phyloP scores from a whole-genome alignment of 2,888 invertebrate species.

The Plutella xylostella region DNA sequence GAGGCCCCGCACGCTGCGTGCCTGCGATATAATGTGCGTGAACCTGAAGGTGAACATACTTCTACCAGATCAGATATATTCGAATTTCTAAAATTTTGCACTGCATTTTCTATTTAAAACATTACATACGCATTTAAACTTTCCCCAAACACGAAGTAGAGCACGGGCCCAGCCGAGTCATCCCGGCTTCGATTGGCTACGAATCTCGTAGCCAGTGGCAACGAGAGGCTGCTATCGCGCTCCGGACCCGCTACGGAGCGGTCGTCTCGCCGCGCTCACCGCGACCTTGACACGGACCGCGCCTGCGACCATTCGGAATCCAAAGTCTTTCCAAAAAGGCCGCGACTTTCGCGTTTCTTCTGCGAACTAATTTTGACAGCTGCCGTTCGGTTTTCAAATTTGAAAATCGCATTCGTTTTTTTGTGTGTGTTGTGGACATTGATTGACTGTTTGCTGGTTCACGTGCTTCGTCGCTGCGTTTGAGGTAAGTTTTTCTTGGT shows the following conservation, averaged over 20 bases:
- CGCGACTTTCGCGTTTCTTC: not conserved
- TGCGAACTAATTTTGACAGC: conserved; percentile 1
- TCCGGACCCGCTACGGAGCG: conserved; percentile 56
- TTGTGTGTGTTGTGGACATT: conserved; percentile 14
- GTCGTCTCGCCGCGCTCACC: conserved; percentile 42
- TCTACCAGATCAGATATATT: no score
- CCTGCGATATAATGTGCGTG: no score
- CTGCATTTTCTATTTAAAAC: no score
- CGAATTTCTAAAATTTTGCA: no score
- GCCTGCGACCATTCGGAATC: conserved; percentile 21
- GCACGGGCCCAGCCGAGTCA: conserved; percentile 44
- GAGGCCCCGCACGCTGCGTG: no score
- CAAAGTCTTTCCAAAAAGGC: not conserved
- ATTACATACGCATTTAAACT: no score
- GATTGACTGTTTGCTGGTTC: conserved; percentile 4
- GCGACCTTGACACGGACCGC: conserved; percentile 57
- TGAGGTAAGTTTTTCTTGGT: not conserved
- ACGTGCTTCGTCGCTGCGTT: conserved; percentile 13
- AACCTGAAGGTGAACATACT: no score
- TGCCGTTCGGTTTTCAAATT: not conserved
- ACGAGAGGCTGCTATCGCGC: conserved; percentile 63
- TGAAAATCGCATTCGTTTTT: no score
- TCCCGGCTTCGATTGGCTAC: conserved; percentile 67
- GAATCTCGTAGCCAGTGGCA: conserved; percentile 65
- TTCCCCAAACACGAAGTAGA: no score